phyloP scores from a whole-genome alignment of 2,113 vertebrate genomes.

The Vireo altiloquus region DNA sequence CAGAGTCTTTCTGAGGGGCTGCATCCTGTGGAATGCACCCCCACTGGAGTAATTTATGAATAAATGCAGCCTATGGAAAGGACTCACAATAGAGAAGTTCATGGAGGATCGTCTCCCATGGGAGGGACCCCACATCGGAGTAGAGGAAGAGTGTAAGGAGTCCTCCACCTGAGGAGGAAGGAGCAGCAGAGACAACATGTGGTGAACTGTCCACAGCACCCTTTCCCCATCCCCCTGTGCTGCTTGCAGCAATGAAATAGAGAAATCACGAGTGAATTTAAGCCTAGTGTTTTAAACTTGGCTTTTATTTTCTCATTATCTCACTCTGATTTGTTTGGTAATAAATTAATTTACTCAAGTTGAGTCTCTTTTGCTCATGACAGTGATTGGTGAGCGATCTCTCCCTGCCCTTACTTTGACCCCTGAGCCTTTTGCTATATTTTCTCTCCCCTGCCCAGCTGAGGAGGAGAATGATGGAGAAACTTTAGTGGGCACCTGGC shows the following conservation, averaged over 20 bases:
- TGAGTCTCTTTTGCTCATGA: accelerated
- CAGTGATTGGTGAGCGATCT: accelerated
- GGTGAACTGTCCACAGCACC: too few relatives aligned
- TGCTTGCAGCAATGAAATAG: too few relatives aligned
- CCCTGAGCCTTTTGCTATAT: accelerated
- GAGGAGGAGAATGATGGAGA: neutral
- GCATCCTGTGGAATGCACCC: accelerated
- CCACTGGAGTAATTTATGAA: neutral
- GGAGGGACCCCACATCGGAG: too few relatives aligned
- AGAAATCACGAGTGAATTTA: too few relatives aligned
- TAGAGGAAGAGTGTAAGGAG: too few relatives aligned
- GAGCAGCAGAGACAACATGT: too few relatives aligned
- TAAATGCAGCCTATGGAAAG: neutral
- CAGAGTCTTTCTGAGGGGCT: neutral
- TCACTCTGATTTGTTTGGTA: neutral
- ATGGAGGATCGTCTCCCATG: neutral
- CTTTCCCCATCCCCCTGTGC: too few relatives aligned
- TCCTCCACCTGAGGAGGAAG: too few relatives aligned
- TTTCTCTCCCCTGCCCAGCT: neutral
- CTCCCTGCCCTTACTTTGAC: accelerated
- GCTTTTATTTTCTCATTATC: too few relatives aligned
- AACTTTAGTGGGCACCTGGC: neutral
- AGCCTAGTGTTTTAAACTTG: too few relatives aligned
- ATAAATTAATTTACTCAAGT: neutral
- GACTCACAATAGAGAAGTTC: accelerated